Percentiles rank a stretch among this genome's conserved stretches.
Conservation (phyloP, 2,888 invertebrate genomes). For the Megaustenia siamemsis region DNA sequence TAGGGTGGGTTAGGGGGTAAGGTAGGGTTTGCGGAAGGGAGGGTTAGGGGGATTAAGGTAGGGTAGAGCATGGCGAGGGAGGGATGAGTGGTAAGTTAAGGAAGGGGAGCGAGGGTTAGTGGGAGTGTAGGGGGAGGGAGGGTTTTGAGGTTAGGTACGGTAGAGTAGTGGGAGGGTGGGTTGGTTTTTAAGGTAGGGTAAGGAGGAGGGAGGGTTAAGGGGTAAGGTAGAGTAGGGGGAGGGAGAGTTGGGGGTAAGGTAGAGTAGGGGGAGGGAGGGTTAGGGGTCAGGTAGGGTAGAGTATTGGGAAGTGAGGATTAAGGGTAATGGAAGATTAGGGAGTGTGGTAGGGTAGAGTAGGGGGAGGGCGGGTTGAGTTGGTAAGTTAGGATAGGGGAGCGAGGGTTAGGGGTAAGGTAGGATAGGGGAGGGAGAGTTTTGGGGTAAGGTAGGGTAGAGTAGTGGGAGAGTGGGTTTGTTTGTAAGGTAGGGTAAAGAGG, state of each 20-base stretch:
- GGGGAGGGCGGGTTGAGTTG: too few relatives aligned
- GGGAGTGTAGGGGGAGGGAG: not conserved
- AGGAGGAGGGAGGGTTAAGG: not conserved
- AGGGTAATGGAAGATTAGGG: not conserved
- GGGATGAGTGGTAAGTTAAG: not conserved
- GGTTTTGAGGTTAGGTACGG: not conserved
- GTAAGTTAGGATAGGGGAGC: not conserved
- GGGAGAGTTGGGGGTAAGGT: not conserved
- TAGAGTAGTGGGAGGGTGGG: too few relatives aligned
- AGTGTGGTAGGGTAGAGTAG: not conserved
- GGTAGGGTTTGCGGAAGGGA: too few relatives aligned
- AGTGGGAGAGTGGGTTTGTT: too few relatives aligned
- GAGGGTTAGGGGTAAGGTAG: not conserved
- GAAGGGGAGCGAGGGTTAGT: too few relatives aligned
- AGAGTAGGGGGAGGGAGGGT: too few relatives aligned
- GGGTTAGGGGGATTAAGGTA: too few relatives aligned
- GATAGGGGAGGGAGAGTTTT: too few relatives aligned
- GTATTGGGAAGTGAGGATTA: not conserved
- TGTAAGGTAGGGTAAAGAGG: too few relatives aligned
- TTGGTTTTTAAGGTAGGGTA: too few relatives aligned
- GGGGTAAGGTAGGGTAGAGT: too few relatives aligned
- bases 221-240: not conserved
- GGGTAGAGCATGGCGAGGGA: not conserved
- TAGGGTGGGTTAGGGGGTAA: not conserved
- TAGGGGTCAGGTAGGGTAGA: too few relatives aligned